Base-by-base conservation (phyloP, 2,797 vertebrate genomes). In the Hapalemur alaotrensis region DNA sequence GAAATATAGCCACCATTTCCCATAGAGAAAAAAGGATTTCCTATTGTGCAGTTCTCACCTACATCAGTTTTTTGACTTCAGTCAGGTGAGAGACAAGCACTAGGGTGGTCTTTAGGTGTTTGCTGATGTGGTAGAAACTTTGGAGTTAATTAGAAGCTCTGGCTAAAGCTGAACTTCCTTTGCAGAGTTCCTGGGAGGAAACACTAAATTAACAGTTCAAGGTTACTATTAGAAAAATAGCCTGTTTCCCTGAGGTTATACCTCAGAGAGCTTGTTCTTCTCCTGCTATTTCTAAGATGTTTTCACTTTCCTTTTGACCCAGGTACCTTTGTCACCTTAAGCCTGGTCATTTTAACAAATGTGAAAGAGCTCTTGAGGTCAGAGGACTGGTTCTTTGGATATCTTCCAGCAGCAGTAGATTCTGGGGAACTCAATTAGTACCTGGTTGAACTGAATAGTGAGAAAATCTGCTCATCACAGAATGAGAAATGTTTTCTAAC, bases 131-230 rank as follows among this genome's bases (percentile, higher is more conserved):
- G 92, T 83, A 95, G 91, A 91, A 97, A 96, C 84, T 97, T 97
- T 97, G 91, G 94, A 95, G 97, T 97, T 98, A 98, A 98, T 98
- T 97, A 98, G 96, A 95, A 95, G 82, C 96, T 93, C 84, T 89
- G 85, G 92, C 78, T 96, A 95, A 94, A 84, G 93, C 81, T 87
- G 59, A 92, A 97, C 93, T 97, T 98, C 97, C 97, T 97, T 92
- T 97, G 89, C 38, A 8, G 97, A 93, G 73, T 97, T 95, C 88
- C 95, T 92, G 93, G 61, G 95, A 98, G 96, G 96, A 97, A 98
- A 97, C 81, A 81, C 48, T 80, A 95, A 97, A 98, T 97, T 97
- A 97, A 96, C 85, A 92, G 96, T 92, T 97, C 59, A 96, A 95
- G 95, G 95, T 97, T 95, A 79, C 95, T 92, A 84, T 91, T 93